These are phyloP conservation scores for Shargacucullia verbasci DNA, from an alignment of 2,888 invertebrate genomes.

Conservation along the genomic window DNA sequence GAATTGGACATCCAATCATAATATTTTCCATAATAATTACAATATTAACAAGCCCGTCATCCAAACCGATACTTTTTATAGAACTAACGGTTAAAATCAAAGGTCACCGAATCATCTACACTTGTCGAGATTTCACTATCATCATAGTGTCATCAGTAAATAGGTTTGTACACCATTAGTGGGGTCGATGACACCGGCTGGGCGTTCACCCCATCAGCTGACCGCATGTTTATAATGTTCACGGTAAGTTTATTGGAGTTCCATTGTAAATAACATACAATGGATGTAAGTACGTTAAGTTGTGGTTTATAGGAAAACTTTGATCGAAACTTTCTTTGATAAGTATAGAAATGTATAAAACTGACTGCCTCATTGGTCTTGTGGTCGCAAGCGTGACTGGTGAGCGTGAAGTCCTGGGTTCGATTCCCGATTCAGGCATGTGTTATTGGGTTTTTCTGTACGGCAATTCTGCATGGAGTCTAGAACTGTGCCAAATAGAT, in stretches of 20 bases:
- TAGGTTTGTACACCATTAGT: constrained; percentile 55
- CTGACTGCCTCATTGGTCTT: too few species aligned
- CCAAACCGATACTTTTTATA: constrained; percentile 3
- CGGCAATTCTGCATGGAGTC: too few species aligned
- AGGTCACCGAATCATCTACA: constrained; percentile 40
- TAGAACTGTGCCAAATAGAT: too few species aligned
- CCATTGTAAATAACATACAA: constrained; percentile 24
- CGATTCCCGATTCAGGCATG: too few species aligned
- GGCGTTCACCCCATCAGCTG: constrained; percentile 65
- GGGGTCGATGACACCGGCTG: constrained; percentile 55
- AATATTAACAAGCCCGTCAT: constrained; percentile 13
- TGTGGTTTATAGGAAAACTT: constrained; percentile 8
- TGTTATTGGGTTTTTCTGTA: too few species aligned
- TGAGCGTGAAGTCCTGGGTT: too few species aligned
- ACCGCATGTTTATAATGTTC: constrained; percentile 49
- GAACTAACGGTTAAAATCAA: constrained; percentile 28
- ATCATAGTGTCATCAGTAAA: constrained; percentile 49
- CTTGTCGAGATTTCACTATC: constrained; percentile 56
- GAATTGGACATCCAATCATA: background rate
- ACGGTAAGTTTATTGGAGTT: constrained; percentile 31
- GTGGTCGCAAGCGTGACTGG: too few species aligned
- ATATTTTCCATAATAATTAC: constrained; percentile 2
- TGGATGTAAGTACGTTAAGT: constrained; percentile 5
- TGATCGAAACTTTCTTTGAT: background rate
- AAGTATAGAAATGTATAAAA: background rate